Percentiles rank a stretch among this genome's conserved stretches.
phyloP scores from a whole-genome alignment of 1,140 invertebrate species.

The Drosophila orena region DNA sequence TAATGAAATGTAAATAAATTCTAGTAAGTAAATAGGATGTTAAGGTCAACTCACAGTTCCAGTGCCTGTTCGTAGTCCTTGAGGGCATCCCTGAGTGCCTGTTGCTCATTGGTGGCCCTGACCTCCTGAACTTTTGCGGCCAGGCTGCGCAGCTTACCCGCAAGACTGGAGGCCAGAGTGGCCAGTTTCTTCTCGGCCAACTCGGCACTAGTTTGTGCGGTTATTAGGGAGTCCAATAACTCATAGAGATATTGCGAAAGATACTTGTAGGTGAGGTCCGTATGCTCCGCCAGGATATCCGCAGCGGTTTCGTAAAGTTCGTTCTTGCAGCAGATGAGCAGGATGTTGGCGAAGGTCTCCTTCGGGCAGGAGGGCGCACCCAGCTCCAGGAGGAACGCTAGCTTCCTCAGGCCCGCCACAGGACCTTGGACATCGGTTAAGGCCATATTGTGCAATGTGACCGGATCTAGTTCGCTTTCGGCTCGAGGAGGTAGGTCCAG shows the following conservation, averaged over 20 bases:
- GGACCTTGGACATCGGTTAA: slow-evolving; percentile 95
- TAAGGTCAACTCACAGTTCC: slow-evolving; percentile 86
- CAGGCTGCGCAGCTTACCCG: slow-evolving; percentile 95
- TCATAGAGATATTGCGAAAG: slow-evolving; percentile 96
- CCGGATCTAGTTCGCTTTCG: slow-evolving; percentile 98
- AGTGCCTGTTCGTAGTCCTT: slow-evolving; percentile 97
- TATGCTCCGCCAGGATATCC: slow-evolving; percentile 98
- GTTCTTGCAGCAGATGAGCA: slow-evolving; percentile 98
- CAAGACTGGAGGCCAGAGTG: slow-evolving; percentile 95
- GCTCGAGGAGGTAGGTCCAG: slow-evolving; percentile 98
- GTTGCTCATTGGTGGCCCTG: slow-evolving; percentile 94
- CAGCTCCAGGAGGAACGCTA: slow-evolving; percentile 98
- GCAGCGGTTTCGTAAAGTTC: slow-evolving; percentile 99
- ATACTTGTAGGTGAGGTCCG: slow-evolving; percentile 98
- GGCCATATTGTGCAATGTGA: slow-evolving; percentile 99
- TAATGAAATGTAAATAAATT: not conserved
- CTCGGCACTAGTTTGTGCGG: slow-evolving; percentile 98
- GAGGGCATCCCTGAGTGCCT: slow-evolving; percentile 94
- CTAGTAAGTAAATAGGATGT: not conserved
- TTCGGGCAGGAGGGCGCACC: slow-evolving; percentile 95
- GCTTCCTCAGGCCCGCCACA: slow-evolving; percentile 97
- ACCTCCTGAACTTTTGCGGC: slow-evolving; percentile 97
- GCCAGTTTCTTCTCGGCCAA: slow-evolving; percentile 99
- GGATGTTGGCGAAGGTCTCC: slow-evolving; percentile 98
- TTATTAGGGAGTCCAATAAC: slow-evolving; percentile 97